phyloP scores from a whole-genome alignment of 2,888 invertebrate genomes.

The Acleris sparsana region DNA sequence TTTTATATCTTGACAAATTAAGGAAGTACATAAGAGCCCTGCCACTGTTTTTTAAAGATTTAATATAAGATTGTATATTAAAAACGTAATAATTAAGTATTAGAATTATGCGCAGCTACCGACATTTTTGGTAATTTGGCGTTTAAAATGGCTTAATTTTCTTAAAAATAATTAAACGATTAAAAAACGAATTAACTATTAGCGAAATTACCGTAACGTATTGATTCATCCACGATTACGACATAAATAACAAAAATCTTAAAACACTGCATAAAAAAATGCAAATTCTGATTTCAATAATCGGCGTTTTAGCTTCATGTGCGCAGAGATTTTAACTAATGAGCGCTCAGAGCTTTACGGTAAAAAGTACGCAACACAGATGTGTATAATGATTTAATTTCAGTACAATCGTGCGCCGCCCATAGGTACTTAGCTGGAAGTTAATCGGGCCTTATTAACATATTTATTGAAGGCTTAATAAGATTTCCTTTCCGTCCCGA shows the following conservation, averaged over 20 bases:
- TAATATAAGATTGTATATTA: no score
- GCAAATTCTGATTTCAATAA: background rate
- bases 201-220: no score
- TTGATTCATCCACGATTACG: no score
- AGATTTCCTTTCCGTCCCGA: constrained; percentile 19
- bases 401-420: constrained; percentile 56
- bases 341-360: constrained; percentile 21
- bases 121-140: no score
- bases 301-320: background rate
- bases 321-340: constrained; percentile 20
- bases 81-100: no score
- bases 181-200: no score
- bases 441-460: constrained; percentile 52
- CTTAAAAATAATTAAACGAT: no score
- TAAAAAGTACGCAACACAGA: constrained; percentile 55
- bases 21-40: no score
- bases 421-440: constrained; percentile 57
- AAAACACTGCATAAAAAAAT: background rate
- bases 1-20: no score
- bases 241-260: background rate
- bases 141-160: no score
- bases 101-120: no score
- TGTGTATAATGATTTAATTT: constrained; percentile 75
- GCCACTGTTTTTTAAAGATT: no score
- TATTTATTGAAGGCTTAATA: constrained; percentile 42